Evolutionary conservation across 1,140 invertebrate species (phyloP).

Genomic region (Sitophilus oryzae): DNA sequence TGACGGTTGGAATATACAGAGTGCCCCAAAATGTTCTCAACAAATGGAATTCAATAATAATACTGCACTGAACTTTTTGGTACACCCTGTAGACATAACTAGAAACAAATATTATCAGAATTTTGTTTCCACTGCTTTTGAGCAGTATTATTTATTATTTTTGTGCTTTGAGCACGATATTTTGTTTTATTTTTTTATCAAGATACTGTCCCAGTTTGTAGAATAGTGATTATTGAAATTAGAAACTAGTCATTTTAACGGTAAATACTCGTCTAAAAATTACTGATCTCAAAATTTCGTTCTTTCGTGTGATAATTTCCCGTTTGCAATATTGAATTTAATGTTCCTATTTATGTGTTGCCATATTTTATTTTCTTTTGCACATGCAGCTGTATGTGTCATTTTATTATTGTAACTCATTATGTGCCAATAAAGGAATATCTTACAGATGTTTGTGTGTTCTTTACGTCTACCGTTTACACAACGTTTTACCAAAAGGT

Average conservation of each 20-base stretch:
- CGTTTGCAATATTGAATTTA: slow-evolving; percentile 16
- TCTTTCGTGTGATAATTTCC: slow-evolving; percentile 14
- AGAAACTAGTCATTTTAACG: slow-evolving; percentile 14
- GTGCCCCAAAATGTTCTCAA: too few relatives aligned
- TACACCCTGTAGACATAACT: too few relatives aligned
- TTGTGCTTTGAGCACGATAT: neutral
- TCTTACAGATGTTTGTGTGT: too few relatives aligned
- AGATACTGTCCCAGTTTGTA: neutral
- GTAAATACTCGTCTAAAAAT: slow-evolving; percentile 9
- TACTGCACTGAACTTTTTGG: too few relatives aligned
- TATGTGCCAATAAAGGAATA: slow-evolving; percentile 31
- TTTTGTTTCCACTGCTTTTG: neutral
- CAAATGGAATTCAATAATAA: too few relatives aligned
- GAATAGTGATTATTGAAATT: neutral
- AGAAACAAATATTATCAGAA: neutral
- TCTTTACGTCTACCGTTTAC: too few relatives aligned
- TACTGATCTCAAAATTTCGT: slow-evolving; percentile 17
- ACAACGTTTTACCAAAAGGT: too few relatives aligned
- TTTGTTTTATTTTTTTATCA: slow-evolving; percentile 1
- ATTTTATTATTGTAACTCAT: slow-evolving; percentile 10
- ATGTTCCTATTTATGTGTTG: slow-evolving; percentile 26
- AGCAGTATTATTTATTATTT: neutral
- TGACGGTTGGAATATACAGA: neutral
- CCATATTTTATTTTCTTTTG: slow-evolving; percentile 10
- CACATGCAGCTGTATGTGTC: neutral